Base-by-base conservation (phyloP, 2,888 invertebrate genomes). In the Elegia similella region DNA sequence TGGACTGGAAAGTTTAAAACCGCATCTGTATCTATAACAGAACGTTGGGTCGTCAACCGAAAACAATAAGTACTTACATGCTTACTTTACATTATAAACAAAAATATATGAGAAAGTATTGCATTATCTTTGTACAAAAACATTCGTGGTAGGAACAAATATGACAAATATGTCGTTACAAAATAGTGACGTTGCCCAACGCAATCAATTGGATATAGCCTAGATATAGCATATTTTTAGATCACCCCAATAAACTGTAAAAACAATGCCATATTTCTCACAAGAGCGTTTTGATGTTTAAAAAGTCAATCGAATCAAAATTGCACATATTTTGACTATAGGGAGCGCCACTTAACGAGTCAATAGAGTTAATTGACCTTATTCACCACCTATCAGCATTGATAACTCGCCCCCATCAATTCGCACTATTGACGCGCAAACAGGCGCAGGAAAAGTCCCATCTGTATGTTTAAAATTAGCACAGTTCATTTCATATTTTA, bases 61-160 rank as follows among this genome's bases (percentile, higher is more conserved):
- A 44, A 57, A 59, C 52, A 57, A 56, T 55, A 58, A 58, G 55
- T 58, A 61, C 55, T 34, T 56, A 50, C 43, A 57, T 44, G 50
- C 48, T 56, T 48, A 56, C 23, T 42, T 47, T 47, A 47, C 23
- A 48, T 38, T 56, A 42, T 48, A 56, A 34, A 48, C 42, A 56
- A 42, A 42, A 29, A 32, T 34, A 56, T 38, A 47, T 44, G 13
- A 55, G 13, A 32, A 55, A 55, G 17, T 13, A 55, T 17, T 55
- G 32, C 43, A 54, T 54, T 44, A 15, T 46, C 32, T 55, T 17
- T 30, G 54, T 44, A 57, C 50, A 59, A 44, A 42, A 12, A 29
- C 30, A 30, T 50, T 42, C 44, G n/a, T 43, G 50, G 34, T 50
- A 50, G 42, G 55, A 52, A 52, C 29, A 58, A 52, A 42, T 52